Evolutionary conservation across 2,113 vertebrate genomes (phyloP).

Genomic region (Coracopsis vasa): DNA sequence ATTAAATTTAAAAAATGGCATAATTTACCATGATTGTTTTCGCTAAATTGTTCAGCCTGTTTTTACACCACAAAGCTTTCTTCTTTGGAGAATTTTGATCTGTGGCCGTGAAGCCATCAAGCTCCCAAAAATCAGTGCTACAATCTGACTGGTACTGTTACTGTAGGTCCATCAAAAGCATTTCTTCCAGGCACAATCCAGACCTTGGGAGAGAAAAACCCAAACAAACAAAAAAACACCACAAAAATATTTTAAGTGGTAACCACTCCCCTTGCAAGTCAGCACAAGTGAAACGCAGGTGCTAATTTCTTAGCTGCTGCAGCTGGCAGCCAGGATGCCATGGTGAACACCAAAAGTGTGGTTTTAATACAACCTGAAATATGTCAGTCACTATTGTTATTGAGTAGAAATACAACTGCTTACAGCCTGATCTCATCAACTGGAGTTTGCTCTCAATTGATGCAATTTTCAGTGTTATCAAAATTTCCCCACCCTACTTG

Average conservation of each 20-base stretch:
- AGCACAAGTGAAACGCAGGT: neutral
- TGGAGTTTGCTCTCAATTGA: neutral
- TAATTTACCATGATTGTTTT: neutral
- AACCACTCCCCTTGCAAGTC: neutral
- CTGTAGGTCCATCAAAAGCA: neutral
- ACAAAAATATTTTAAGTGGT: neutral
- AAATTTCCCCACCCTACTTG: neutral
- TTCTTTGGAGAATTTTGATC: neutral
- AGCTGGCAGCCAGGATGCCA: neutral
- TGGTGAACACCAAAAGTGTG: neutral
- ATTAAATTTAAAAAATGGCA: neutral
- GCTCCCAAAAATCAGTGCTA: neutral
- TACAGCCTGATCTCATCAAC: neutral
- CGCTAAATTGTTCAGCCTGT: neutral
- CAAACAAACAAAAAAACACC: neutral
- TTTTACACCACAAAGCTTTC: neutral
- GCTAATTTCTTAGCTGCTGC: neutral
- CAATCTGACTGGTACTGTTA: neutral
- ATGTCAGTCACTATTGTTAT: neutral
- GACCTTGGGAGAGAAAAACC: neutral
- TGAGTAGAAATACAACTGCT: neutral
- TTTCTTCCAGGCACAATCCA: neutral
- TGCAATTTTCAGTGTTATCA: neutral
- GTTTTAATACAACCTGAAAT: neutral
- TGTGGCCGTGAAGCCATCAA: neutral